Percentiles rank a stretch among this genome's conserved stretches.
phyloP scores from a whole-genome alignment of 2,888 invertebrate species.

The Ephialtes manifestator region DNA sequence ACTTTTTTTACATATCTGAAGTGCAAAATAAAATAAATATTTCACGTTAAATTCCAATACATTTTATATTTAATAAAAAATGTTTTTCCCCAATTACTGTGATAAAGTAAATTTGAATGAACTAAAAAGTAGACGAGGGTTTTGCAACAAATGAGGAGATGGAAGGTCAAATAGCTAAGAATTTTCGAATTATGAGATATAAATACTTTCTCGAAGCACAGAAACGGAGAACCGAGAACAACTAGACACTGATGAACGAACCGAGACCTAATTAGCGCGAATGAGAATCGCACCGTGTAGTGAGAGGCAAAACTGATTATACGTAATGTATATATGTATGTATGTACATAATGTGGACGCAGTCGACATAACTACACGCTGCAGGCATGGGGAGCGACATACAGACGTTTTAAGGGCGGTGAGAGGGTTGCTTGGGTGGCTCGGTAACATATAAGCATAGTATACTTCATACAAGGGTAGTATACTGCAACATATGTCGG shows the following conservation, averaged over 20 bases:
- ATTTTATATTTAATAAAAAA: background rate
- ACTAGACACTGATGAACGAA: slow-evolving; percentile 14
- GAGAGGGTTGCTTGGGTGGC: slow-evolving; percentile 34
- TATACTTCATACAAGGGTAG: slow-evolving; percentile 20
- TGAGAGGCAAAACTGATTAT: slow-evolving; percentile 28
- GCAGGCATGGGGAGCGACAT: slow-evolving; percentile 32
- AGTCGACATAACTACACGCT: slow-evolving; percentile 24
- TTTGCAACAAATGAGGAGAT: background rate
- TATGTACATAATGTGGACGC: background rate
- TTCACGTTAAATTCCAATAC: too few relatives aligned
- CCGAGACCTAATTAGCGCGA: slow-evolving; percentile 24
- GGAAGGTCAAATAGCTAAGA: background rate
- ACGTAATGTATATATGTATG: slow-evolving; percentile 8
- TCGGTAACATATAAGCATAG: slow-evolving; percentile 40
- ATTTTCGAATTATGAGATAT: background rate
- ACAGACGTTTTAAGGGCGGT: slow-evolving; percentile 39
- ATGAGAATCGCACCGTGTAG: slow-evolving; percentile 1
- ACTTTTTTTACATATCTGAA: too few relatives aligned
- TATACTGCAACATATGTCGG: slow-evolving; percentile 17
- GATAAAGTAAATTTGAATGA: background rate
- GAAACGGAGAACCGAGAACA: slow-evolving; percentile 1
- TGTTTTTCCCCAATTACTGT: background rate
- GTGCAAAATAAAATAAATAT: too few relatives aligned
- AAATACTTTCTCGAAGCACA: background rate
- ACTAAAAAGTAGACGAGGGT: background rate